Evolutionary conservation across 2,113 vertebrate species (phyloP).

Genomic region (Coptodon bakossiorum): DNA sequence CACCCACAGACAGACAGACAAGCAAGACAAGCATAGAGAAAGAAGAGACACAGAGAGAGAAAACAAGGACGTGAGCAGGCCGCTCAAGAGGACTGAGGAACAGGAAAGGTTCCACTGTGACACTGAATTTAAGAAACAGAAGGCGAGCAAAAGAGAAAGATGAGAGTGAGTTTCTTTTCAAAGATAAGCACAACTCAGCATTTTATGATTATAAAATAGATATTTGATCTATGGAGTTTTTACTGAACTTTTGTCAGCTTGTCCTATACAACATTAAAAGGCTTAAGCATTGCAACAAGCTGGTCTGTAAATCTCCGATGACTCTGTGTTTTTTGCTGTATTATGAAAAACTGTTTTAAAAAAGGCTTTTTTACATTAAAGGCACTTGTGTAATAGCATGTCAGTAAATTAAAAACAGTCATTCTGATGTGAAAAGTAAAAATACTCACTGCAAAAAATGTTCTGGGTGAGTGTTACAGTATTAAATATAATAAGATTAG

Average conservation of each 20-base stretch:
- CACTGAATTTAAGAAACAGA: background rate
- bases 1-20: background rate
- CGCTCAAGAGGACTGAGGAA: background rate
- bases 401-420: background rate
- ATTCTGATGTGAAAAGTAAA: background rate
- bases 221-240: background rate
- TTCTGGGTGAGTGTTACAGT: background rate
- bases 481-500: background rate
- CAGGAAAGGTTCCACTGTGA: background rate
- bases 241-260: background rate
- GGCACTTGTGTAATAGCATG: background rate
- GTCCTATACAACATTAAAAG: background rate
- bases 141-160: fast-evolving
- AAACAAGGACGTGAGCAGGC: background rate
- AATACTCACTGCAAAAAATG: background rate
- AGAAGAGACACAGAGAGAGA: background rate
- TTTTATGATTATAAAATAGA: background rate
- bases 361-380: background rate
- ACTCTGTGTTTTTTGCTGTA: background rate
- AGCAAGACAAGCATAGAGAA: background rate
- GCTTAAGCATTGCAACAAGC: background rate
- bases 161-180: background rate
- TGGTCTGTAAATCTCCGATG: background rate
- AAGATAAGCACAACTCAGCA: background rate
- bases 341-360: background rate